These are phyloP conservation scores for Coregonus clupeaformis DNA, from an alignment of 2,113 vertebrate genomes.

Conservation along the genomic window DNA sequence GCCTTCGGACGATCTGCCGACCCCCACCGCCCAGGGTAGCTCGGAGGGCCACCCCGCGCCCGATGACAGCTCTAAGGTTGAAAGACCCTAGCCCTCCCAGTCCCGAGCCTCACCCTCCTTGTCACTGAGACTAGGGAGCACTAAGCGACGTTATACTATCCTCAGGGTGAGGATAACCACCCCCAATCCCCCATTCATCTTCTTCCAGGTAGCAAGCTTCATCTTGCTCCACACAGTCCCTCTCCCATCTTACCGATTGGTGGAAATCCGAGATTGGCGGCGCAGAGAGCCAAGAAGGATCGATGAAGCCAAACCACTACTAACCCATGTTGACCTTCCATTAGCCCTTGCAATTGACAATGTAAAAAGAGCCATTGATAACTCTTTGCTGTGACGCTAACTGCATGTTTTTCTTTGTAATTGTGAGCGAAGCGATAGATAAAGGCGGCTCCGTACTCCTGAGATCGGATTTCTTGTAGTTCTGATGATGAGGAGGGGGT, in stretches of 20 bases:
- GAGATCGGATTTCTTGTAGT: not conserved
- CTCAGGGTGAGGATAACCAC: not conserved
- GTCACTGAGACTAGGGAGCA: not conserved
- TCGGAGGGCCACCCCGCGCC: constrained; percentile 6
- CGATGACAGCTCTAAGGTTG: not conserved
- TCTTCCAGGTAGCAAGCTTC: not conserved
- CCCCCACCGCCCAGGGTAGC: not conserved
- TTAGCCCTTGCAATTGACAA: too few species aligned
- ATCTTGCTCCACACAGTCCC: not conserved
- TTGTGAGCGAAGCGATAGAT: not conserved
- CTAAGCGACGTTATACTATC: not conserved
- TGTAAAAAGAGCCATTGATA: too few species aligned
- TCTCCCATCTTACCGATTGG: too few species aligned
- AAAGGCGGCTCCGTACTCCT: not conserved
- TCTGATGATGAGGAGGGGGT: not conserved
- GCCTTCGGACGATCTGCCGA: not conserved
- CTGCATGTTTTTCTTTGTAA: too few species aligned
- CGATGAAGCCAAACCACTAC: too few species aligned
- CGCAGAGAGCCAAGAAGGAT: too few species aligned
- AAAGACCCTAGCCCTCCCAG: constrained; percentile 28
- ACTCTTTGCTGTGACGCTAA: too few species aligned
- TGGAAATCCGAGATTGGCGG: too few species aligned
- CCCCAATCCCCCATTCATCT: not conserved
- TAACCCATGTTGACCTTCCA: too few species aligned
- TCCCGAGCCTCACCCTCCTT: not conserved